Evolutionary conservation across 1,140 invertebrate species (phyloP).

Genomic region (Sycophaga agraensis): DNA sequence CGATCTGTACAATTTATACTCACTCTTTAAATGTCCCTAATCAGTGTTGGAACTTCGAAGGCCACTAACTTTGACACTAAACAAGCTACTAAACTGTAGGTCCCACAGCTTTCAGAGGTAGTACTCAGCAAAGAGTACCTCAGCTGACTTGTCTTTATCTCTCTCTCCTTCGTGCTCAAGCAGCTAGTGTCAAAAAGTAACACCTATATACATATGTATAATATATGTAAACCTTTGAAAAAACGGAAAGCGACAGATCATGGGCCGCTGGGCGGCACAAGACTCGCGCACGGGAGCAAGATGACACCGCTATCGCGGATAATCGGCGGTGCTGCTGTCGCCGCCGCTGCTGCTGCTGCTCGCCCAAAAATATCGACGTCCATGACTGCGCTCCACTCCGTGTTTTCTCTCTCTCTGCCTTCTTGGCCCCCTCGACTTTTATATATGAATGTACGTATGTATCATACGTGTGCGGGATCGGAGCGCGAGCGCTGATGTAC

Average conservation of each 20-base stretch:
- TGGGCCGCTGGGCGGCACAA: constrained; percentile 30
- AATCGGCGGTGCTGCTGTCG: constrained; percentile 23
- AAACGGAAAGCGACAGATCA: not conserved
- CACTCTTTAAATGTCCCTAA: not conserved
- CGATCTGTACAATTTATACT: no score
- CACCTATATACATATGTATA: constrained; percentile 2
- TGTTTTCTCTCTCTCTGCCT: constrained; percentile 13
- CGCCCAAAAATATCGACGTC: constrained; percentile 55
- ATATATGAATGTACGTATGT: constrained; percentile 4
- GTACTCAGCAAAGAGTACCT: not conserved
- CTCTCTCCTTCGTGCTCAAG: not conserved
- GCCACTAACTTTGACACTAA: not conserved
- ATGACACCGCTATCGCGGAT: constrained; percentile 19
- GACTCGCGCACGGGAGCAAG: constrained; percentile 16
- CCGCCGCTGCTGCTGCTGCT: constrained; percentile 35
- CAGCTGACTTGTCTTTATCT: not conserved
- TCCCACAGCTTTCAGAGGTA: not conserved
- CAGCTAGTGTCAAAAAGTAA: not conserved
- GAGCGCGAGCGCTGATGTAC: no score
- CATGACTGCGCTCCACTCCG: constrained; percentile 43
- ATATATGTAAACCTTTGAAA: not conserved
- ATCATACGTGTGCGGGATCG: not conserved
- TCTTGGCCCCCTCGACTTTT: constrained; percentile 16
- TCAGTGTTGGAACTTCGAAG: not conserved
- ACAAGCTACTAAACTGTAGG: not conserved